Percentiles rank a stretch among this genome's conserved stretches.
Evolutionary conservation across 1,140 invertebrate genomes (phyloP).

Genomic region (Drosophila pachea): DNA sequence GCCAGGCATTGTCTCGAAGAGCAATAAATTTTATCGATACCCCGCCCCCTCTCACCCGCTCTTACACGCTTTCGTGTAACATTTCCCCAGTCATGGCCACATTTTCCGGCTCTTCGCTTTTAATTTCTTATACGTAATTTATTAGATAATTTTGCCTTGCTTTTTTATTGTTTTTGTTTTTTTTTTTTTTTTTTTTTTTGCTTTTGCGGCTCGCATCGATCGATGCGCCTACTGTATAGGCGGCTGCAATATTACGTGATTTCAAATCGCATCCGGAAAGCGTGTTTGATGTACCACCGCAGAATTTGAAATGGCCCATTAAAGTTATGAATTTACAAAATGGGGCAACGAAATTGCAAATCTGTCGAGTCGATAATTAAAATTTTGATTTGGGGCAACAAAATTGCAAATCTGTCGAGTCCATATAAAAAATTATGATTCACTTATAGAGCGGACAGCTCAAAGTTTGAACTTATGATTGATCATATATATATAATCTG

Average conservation of each 20-base stretch:
- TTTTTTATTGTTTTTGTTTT: slow-evolving; percentile 17
- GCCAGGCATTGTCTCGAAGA: slow-evolving; percentile 51
- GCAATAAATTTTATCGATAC: slow-evolving; percentile 41
- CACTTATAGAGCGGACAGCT: too few relatives aligned
- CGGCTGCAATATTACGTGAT: slow-evolving; percentile 9
- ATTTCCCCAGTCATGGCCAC: slow-evolving; percentile 45
- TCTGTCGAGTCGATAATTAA: not conserved
- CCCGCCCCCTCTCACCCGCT: not conserved
- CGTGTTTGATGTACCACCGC: slow-evolving; percentile 3
- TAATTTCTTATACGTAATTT: slow-evolving; percentile 46
- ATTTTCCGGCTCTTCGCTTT: slow-evolving; percentile 47
- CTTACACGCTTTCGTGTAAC: slow-evolving; percentile 3
- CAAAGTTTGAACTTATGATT: too few relatives aligned
- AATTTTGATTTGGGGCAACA: not conserved
- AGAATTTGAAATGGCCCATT: slow-evolving; percentile 12
- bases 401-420: too few relatives aligned
- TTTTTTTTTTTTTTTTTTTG: slow-evolving; percentile 11
- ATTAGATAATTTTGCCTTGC: slow-evolving; percentile 36
- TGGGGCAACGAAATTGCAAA: not conserved
- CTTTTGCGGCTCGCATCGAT: slow-evolving; percentile 19
- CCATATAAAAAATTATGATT: too few relatives aligned
- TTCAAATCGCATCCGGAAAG: not conserved
- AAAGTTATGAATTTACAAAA: slow-evolving; percentile 2
- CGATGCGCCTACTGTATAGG: slow-evolving; percentile 14
- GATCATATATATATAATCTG: too few relatives aligned